Base-by-base conservation (phyloP, 2,797 vertebrate species). In the Rhynchonycteris naso region DNA sequence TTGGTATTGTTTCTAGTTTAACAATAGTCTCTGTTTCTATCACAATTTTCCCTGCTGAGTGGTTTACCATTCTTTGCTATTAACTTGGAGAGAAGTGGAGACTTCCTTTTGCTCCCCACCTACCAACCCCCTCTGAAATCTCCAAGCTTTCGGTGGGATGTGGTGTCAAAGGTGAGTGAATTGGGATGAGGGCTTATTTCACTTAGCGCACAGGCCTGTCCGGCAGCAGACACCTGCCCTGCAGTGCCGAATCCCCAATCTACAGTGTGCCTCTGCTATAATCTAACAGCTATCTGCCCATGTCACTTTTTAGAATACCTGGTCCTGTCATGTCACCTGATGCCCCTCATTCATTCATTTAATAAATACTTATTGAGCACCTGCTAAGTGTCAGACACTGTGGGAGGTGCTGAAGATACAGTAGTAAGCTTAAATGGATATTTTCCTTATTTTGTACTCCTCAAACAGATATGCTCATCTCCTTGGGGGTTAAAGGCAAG, bases 1-100 rank as follows among this genome's bases (percentile, higher is more conserved):
- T 65, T 38, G 59, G 59, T 38, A 35, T 59, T 78, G 35, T 84
- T 88, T 90, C 87, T 90, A 30, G 61, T 81, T 71, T 63, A 91
- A 63, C 18, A 61, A n/a, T 30, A 33, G 65, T 30, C 12, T 59
- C 33, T 74, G 33, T 54, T 85, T 91, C 91, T 63, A 65, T 54
- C 56, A 58, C 10, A 14, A 1, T 56, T 92, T 93, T 68, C 59
- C 74, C 59, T 72, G 50, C 26, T 79, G 33, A 59, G 58, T 88
- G 66, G 43, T 38, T 72, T 61, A 28, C 19, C 35, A 35, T 79
- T 82, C 54, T 72, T 72, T 52, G 66, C 86, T 59, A 72, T 90
- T 43, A 47, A 65, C 38, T 35, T 87, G 83, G 79, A 89, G 52
- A 52, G 35, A 76, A 47, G 35, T n/a, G 24, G 54, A 93, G 58